phyloP scores from a whole-genome alignment of 2,888 invertebrate species.

The Phlogophora meticulosa region DNA sequence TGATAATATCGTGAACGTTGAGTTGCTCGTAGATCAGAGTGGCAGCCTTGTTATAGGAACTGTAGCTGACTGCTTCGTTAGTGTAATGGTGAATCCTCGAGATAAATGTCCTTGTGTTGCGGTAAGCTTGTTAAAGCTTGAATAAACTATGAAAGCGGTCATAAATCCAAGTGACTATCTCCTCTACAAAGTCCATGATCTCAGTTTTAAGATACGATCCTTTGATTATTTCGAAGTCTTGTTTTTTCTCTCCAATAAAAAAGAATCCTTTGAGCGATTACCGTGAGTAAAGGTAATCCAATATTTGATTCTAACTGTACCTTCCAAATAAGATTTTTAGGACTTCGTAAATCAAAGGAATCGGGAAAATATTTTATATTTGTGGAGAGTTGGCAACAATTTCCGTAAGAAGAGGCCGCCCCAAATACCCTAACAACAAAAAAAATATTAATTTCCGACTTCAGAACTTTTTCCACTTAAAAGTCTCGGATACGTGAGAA shows the following conservation, averaged over 20 bases:
- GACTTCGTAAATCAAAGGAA: constrained; percentile 21
- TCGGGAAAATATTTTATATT: not conserved
- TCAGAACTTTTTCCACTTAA: constrained; percentile 43
- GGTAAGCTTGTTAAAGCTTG: constrained; percentile 53
- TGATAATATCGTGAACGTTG: constrained; percentile 56
- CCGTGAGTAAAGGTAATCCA: constrained; percentile 26
- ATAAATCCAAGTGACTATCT: constrained; percentile 26
- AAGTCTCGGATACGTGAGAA: constrained; percentile 50
- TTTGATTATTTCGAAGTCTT: constrained; percentile 5
- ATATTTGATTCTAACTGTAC: constrained; percentile 43
- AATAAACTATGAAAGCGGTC: constrained; percentile 39
- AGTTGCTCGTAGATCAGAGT: constrained; percentile 60
- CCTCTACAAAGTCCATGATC: constrained; percentile 10
- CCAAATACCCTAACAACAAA: not conserved
- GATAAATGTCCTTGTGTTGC: constrained; percentile 52
- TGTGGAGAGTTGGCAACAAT: constrained; percentile 1
- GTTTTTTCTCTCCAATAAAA: constrained; percentile 14
- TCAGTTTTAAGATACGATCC: constrained; percentile 21
- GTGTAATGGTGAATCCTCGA: constrained; percentile 53
- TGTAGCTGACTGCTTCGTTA: constrained; percentile 59
- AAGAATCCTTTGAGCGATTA: constrained; percentile 22
- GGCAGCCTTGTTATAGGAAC: constrained; percentile 53
- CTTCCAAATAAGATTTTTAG: constrained; percentile 21
- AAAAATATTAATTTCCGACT: constrained; percentile 38
- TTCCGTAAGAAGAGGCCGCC: not conserved